phyloP scores from a whole-genome alignment of 2,888 invertebrate genomes.

The Glaucopsyche alexis region DNA sequence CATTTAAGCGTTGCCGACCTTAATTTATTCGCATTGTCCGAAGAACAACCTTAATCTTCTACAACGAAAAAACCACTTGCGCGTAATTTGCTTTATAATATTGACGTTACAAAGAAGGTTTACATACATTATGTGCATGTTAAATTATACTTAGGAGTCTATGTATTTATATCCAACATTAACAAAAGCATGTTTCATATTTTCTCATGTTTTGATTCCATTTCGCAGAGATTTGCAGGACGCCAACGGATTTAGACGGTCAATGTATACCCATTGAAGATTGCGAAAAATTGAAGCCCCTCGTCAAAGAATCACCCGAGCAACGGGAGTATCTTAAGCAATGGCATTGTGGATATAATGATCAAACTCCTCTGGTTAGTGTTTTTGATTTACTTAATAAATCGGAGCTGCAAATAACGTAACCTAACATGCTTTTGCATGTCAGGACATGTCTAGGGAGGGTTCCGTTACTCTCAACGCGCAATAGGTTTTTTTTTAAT shows the following conservation, averaged over 20 bases:
- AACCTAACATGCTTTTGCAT: too few relatives aligned
- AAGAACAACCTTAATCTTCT: background rate
- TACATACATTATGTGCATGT: background rate
- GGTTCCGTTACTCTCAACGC: too few relatives aligned
- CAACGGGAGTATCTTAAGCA: conserved; percentile 62
- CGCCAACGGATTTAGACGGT: conserved; percentile 58
- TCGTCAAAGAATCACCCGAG: conserved; percentile 46
- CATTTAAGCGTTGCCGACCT: conserved; percentile 15
- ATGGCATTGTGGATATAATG: conserved; percentile 56
- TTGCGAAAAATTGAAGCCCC: conserved; percentile 56
- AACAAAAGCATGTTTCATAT: background rate
- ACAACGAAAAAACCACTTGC: background rate
- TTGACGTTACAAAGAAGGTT: background rate
- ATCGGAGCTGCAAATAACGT: too few relatives aligned
- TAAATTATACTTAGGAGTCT: background rate
- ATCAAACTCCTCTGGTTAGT: conserved; percentile 51
- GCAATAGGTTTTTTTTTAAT: too few relatives aligned
- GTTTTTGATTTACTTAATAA: background rate
- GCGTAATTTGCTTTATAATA: background rate
- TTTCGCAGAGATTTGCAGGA: conserved; percentile 49
- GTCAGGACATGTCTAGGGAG: too few relatives aligned
- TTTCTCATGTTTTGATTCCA: background rate
- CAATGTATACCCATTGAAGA: conserved; percentile 60
- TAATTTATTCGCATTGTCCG: background rate
- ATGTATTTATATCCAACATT: background rate